Conservation (phyloP, 2,797 vertebrate species). For the Semotilus atromaculatus region DNA sequence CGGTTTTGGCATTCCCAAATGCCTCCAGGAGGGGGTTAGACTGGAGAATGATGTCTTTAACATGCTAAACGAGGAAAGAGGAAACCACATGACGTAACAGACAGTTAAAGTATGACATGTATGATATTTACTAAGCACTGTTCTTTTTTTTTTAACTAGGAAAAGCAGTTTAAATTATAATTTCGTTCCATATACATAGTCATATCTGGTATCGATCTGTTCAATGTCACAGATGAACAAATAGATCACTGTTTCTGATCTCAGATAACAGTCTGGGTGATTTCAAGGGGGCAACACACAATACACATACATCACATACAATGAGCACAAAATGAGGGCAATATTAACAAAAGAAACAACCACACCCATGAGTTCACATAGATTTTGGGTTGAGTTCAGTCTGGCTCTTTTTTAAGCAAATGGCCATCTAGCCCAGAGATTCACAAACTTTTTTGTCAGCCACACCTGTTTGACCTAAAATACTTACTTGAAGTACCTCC, state of each 20-base stretch:
- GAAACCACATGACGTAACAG: neutral
- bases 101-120: neutral
- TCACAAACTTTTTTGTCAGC: neutral
- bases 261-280: neutral
- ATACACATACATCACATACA: neutral
- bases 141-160: neutral
- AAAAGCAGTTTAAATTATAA: neutral
- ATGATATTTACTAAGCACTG: neutral
- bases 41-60: conserved; percentile 87
- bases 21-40: conserved; percentile 87
- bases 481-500: neutral
- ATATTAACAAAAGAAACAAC: conserved; percentile 15
- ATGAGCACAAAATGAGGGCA: neutral
- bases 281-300: conserved; percentile 6
- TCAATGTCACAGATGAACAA: neutral
- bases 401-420: neutral
- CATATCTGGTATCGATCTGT: neutral
- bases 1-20: conserved; percentile 85
- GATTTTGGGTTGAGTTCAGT: neutral
- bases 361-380: conserved; percentile 17
- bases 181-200: neutral
- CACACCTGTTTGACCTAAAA: neutral
- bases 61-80: conserved; percentile 70
- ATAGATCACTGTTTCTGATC: neutral
- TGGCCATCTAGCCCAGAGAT: neutral